Evolutionary conservation across 2,113 vertebrate species (phyloP).

Genomic region (Scalopus aquaticus): DNA sequence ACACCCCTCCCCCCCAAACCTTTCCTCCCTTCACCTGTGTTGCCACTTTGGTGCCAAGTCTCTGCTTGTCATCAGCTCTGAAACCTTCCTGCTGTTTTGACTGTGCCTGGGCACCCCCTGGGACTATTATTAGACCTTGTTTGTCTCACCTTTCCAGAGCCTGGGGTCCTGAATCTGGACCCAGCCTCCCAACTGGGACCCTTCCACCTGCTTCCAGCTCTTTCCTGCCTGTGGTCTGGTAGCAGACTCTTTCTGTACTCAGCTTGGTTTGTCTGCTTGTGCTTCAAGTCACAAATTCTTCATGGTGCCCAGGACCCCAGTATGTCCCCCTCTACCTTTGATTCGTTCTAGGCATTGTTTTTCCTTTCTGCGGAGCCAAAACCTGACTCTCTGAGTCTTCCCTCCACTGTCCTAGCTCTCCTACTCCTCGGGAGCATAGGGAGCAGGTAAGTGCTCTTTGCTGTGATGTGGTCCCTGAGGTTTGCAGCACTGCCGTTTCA

Average conservation of each 20-base stretch:
- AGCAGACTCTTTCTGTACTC: no score
- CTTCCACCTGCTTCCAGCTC: neutral
- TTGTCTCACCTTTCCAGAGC: neutral
- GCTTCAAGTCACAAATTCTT: neutral
- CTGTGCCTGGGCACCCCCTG: neutral
- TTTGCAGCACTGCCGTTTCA: neutral
- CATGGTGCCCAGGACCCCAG: neutral
- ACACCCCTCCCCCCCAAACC: neutral
- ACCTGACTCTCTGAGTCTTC: neutral
- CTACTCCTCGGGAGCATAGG: fast-evolving
- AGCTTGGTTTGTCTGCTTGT: neutral
- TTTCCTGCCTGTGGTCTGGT: neutral
- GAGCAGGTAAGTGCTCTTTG: neutral
- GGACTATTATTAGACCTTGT: neutral
- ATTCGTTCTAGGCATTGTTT: neutral
- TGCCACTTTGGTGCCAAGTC: neutral
- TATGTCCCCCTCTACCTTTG: neutral
- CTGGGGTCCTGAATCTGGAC: neutral
- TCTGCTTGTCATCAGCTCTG: no score
- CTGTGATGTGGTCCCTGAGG: neutral
- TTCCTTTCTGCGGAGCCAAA: neutral
- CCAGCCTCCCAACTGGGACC: neutral
- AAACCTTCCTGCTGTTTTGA: neutral
- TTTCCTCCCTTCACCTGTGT: neutral
- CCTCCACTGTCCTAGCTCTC: neutral